These are phyloP conservation scores for Eretmochelys imbricata DNA, from an alignment of 2,113 vertebrate genomes.

Conservation along the genomic window DNA sequence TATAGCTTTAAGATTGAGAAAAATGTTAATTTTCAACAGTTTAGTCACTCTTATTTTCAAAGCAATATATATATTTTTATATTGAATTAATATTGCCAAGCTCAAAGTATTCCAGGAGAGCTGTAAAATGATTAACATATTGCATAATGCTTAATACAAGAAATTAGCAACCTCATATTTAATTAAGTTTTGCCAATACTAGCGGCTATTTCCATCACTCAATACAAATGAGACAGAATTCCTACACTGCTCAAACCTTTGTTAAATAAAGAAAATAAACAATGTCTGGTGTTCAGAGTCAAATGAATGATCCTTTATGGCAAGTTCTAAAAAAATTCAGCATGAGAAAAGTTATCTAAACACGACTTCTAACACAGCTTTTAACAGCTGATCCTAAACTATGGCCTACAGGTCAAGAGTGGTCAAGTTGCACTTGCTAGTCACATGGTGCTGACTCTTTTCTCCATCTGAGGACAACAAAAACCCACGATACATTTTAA, in stretches of 20 bases:
- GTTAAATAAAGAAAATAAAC: background rate
- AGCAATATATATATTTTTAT: background rate
- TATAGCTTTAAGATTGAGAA: background rate
- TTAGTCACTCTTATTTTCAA: background rate
- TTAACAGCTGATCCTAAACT: background rate
- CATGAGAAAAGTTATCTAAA: background rate
- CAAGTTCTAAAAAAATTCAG: background rate
- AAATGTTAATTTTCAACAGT: background rate
- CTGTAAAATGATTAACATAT: background rate
- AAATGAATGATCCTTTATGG: background rate
- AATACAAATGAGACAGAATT: background rate
- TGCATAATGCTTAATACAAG: background rate
- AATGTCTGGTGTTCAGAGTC: background rate
- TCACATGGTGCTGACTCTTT: background rate
- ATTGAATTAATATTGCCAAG: background rate
- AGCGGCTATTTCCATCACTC: background rate
- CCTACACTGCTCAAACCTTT: background rate
- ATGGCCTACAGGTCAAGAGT: background rate
- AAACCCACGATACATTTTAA: background rate
- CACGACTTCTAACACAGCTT: background rate
- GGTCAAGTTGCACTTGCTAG: background rate
- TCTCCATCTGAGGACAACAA: background rate
- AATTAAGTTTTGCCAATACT: constrained; percentile 1
- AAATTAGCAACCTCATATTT: background rate
- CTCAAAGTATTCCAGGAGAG: background rate